Evolutionary conservation across 2,888 invertebrate species (phyloP).

Genomic region (Cephus pulcher): DNA sequence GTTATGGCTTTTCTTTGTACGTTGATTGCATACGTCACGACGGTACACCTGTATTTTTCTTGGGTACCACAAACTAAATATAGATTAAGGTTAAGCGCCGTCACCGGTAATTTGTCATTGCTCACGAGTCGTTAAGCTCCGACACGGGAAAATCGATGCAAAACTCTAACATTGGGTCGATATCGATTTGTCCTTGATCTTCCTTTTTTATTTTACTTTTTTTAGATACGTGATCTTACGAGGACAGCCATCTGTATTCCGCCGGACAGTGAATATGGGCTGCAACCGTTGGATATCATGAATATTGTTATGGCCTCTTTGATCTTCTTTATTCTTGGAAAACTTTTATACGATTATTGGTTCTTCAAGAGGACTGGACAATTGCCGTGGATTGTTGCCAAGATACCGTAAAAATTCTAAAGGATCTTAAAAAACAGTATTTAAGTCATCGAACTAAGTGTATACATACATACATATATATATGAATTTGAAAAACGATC

Average conservation of each 20-base stretch:
- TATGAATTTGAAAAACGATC: not conserved
- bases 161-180: not conserved
- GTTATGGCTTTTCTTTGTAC: not conserved
- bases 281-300: slow-evolving; percentile 79
- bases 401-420: slow-evolving; percentile 72
- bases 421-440: not conserved
- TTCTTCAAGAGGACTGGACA: slow-evolving; percentile 82
- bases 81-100: not conserved
- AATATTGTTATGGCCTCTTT: slow-evolving; percentile 77
- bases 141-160: not conserved
- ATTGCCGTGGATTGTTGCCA: slow-evolving; percentile 86
- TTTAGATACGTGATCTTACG: slow-evolving; percentile 77
- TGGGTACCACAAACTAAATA: slow-evolving; percentile 1
- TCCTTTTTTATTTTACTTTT: slow-evolving; percentile 29
- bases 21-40: not conserved
- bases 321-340: slow-evolving; percentile 78
- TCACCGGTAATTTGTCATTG: not conserved
- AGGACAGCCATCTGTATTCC: slow-evolving; percentile 77
- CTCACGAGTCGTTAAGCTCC: not conserved
- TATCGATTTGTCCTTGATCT: not conserved
- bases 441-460: not conserved
- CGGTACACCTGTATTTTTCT: slow-evolving; percentile 17
- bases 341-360: slow-evolving; percentile 85
- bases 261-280: slow-evolving; percentile 67
- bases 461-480: too few relatives aligned